phyloP scores from a whole-genome alignment of 2,888 invertebrate species.

The Drosophila siamana region DNA sequence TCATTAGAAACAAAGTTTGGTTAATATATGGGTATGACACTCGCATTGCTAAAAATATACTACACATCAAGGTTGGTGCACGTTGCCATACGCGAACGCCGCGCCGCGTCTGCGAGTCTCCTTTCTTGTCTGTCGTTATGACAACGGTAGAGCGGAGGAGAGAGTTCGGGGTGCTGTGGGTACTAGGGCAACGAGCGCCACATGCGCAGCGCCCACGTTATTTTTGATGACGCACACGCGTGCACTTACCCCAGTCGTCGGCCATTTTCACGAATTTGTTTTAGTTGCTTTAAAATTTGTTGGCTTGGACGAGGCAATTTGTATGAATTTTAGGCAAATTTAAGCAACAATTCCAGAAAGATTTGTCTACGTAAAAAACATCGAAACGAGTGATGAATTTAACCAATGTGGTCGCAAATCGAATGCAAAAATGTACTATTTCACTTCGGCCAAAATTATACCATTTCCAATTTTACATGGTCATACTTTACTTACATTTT shows the following conservation, averaged over 20 bases:
- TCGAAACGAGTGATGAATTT: slow-evolving; percentile 49
- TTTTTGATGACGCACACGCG: slow-evolving; percentile 52
- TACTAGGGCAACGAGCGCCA: slow-evolving; percentile 45
- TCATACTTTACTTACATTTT: not conserved
- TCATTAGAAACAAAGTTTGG: slow-evolving; percentile 27
- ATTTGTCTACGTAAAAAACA: slow-evolving; percentile 52
- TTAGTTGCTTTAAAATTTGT: slow-evolving; percentile 26
- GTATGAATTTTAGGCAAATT: slow-evolving; percentile 36
- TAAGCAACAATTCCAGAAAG: slow-evolving; percentile 49
- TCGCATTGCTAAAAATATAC: slow-evolving; percentile 46
- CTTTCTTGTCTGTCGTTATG: slow-evolving; percentile 17
- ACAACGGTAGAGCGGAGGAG: not conserved
- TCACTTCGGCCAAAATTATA: no score
- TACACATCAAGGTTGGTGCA: slow-evolving; percentile 48
- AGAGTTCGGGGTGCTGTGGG: slow-evolving; percentile 6
- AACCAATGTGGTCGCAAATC: not conserved
- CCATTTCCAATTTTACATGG: not conserved
- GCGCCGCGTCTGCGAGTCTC: slow-evolving; percentile 26
- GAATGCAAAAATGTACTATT: not conserved
- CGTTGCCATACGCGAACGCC: slow-evolving; percentile 32
- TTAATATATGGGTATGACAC: slow-evolving; percentile 26
- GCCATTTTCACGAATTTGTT: slow-evolving; percentile 86
- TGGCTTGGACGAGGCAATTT: slow-evolving; percentile 38
- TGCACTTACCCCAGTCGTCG: slow-evolving; percentile 89
- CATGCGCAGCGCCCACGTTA: slow-evolving; percentile 69